These are phyloP conservation scores for Montipora foliosa DNA, from an alignment of 64 coral and sea anemone genomes.

Conservation along the genomic window DNA sequence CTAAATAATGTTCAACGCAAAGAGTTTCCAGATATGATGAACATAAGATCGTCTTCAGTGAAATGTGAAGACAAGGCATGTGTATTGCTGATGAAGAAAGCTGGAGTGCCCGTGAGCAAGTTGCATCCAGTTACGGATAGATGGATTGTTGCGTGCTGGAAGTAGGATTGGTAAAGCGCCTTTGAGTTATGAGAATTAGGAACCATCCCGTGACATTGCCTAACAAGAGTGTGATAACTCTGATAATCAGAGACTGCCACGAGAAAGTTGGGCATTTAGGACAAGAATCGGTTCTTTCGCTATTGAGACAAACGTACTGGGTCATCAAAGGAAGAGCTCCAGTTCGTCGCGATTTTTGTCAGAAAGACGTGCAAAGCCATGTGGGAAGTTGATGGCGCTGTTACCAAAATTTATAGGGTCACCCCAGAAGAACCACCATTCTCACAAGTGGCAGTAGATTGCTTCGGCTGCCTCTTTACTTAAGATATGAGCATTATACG, in stretches of 20 bases:
- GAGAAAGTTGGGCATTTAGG: slow-evolving; percentile 50
- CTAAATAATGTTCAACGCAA: too few species aligned
- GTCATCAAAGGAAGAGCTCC: slow-evolving; percentile 58
- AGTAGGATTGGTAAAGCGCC: slow-evolving; percentile 1
- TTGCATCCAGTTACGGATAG: neutral
- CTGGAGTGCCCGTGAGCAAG: slow-evolving; percentile 13
- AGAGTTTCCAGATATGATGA: too few species aligned
- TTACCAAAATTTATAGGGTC: neutral
- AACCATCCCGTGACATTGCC: slow-evolving; percentile 55
- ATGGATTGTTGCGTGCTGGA: slow-evolving; percentile 36
- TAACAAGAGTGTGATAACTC: neutral
- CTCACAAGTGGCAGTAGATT: slow-evolving; percentile 5
- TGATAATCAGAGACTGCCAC: slow-evolving; percentile 47
- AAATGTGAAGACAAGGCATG: too few species aligned
- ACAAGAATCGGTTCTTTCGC: slow-evolving; percentile 40
- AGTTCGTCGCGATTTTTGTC: slow-evolving; percentile 34
- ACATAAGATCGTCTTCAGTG: too few species aligned
- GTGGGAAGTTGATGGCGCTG: slow-evolving; percentile 24
- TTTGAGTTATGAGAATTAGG: neutral
- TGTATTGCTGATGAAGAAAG: neutral
- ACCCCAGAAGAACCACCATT: slow-evolving; percentile 12
- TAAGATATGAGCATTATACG: neutral
- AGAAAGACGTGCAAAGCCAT: neutral
- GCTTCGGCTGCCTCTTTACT: slow-evolving; percentile 13
- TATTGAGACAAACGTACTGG: slow-evolving; percentile 54